A percentile compares a stretch with the other conserved stretches of the same genome.
Conservation (phyloP, 2,113 vertebrate species). For the Melospiza melodia region DNA sequence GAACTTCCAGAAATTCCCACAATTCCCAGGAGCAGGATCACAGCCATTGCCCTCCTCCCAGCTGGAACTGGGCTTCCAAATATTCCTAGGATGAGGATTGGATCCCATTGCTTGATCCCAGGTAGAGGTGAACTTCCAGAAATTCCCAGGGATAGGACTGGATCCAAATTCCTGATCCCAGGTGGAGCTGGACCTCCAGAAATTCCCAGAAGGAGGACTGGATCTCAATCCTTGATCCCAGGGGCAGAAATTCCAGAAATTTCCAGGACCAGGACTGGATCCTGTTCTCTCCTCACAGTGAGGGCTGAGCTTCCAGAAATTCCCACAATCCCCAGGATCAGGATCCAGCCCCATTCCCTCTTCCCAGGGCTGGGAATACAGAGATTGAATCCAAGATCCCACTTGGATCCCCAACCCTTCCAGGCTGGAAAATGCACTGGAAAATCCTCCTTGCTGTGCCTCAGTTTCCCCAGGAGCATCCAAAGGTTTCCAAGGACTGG, state of each 20-base stretch:
- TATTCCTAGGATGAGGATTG: too few species aligned
- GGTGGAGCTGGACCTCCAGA: neutral
- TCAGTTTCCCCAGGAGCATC: neutral
- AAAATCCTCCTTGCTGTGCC: neutral
- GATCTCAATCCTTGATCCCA: neutral
- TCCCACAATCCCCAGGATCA: neutral
- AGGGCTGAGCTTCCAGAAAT: neutral
- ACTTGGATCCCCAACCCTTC: neutral
- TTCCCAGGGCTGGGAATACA: neutral
- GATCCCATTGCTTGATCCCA: too few species aligned
- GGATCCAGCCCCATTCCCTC: neutral
- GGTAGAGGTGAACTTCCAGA: too few species aligned
- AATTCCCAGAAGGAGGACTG: rapidly evolving
- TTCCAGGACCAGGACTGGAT: neutral
- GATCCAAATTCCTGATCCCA: neutral
- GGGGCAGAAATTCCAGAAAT: rapidly evolving
- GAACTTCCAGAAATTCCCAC: neutral
- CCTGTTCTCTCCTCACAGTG: neutral
- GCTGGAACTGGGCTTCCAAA: too few species aligned
- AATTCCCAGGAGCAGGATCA: too few species aligned
- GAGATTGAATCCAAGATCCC: neutral
- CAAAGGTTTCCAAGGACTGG: neutral
- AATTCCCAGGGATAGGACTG: too few species aligned
- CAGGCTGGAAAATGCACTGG: rapidly evolving
- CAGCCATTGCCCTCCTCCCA: too few species aligned